Evolutionary conservation across 2,113 vertebrate species (phyloP), one percentile per base, ranked within the genome.

Genomic region (Paracanthobrama guichenoti): DNA sequence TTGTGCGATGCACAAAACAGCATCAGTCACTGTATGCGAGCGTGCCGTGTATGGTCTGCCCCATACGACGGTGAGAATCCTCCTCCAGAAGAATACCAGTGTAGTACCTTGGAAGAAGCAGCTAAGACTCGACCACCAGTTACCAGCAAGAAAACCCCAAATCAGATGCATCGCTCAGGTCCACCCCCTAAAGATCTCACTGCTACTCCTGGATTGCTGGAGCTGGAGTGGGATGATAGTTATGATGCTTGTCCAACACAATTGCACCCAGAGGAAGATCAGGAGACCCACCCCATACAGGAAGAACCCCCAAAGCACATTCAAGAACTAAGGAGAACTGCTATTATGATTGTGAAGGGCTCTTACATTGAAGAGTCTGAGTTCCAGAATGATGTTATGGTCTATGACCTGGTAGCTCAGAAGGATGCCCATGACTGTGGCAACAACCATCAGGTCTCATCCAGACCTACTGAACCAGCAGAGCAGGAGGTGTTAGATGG

Each of bases 201-300:
- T 91, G 59, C 86, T 60, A 0, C 50, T 88, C 59, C 94, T 90
- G 92, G 90, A 87, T 96, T 94, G 60, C 71, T 95, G 14, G 98
- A 99, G 74, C 92, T 99, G 84, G 98, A 99, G 91, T 99, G 98
- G 98, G 98, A 99, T 8, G 96, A 99, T 67, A 99, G 96, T 87
- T 99, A 97, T 0, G 97, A 99, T 22, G 96, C 96, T 0, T 91
- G 93, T 55, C 88, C 91, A 0, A 93, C 95, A 1, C 95, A 96
- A 89, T 94, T 93, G 22, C 92, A 93, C 3, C 31, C 50, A 24
- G 84, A 87, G 31, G 79, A 87, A 71, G 85, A 89, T 69, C 75
- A 62, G 16, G 75, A 88, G 71, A 42, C 85, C 14, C 46, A 14
- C 4, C 7, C 3, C 3, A 89, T 80, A 18, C 91, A 92, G 0